Percentiles rank a stretch among this genome's conserved stretches.
These are phyloP conservation scores for Nylanderia fulva DNA, from an alignment of 1,140 invertebrate genomes.

Conservation along the genomic window DNA sequence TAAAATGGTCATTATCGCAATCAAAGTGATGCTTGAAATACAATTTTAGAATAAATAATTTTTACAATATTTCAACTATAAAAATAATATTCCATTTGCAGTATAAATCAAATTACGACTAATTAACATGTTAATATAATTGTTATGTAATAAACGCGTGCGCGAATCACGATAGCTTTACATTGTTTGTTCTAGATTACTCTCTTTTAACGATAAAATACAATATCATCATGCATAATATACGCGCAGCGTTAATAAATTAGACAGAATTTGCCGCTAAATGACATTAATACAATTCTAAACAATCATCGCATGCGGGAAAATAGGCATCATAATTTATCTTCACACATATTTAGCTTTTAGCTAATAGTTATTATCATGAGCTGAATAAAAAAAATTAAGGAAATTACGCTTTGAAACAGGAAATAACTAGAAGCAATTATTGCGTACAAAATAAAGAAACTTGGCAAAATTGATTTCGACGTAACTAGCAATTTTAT, in stretches of 20 bases:
- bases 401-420: constrained; percentile 2
- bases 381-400: neutral
- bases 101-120: neutral
- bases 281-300: neutral
- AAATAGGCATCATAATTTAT: neutral
- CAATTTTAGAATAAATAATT: neutral
- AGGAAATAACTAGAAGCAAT: neutral
- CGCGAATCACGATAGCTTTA: neutral
- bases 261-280: constrained; percentile 1
- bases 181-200: neutral
- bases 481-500: no score
- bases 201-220: neutral
- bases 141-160: neutral
- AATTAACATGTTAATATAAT: neutral
- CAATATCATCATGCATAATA: neutral
- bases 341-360: neutral
- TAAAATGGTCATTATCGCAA: neutral
- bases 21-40: neutral
- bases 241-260: neutral
- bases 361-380: neutral
- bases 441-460: neutral
- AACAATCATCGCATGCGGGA: neutral
- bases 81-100: neutral
- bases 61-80: neutral
- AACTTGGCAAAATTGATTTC: no score